Conservation (phyloP, 2,888 invertebrate species). For the Lomographa bimaculata region DNA sequence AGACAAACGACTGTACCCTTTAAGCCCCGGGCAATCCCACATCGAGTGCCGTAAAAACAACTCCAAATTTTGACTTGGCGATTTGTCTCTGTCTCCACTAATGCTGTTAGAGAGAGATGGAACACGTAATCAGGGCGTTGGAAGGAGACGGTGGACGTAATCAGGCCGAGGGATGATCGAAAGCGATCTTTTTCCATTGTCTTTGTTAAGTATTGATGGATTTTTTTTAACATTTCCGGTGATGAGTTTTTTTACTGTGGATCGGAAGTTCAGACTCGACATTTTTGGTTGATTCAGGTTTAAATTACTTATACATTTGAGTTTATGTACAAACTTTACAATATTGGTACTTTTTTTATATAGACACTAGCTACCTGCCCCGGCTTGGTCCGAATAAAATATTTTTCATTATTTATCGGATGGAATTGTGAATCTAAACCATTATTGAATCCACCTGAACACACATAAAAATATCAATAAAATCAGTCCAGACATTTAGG, state of each 20-base stretch:
- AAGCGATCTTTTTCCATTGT: conserved; percentile 24
- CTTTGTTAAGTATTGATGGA: conserved; percentile 16
- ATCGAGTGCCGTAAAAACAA: conserved; percentile 8
- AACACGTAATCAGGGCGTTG: background rate
- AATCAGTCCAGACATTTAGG: too few relatives aligned
- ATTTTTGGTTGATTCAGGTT: too few relatives aligned
- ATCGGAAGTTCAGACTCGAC: too few relatives aligned
- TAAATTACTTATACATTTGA: too few relatives aligned
- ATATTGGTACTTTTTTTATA: too few relatives aligned
- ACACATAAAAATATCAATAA: too few relatives aligned
- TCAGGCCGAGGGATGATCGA: conserved; percentile 19
- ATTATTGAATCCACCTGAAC: too few relatives aligned
- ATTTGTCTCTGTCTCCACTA: conserved; percentile 24
- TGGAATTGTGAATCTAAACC: too few relatives aligned
- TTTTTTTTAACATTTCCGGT: conserved; percentile 6
- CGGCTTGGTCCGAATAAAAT: too few relatives aligned
- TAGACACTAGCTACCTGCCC: too few relatives aligned
- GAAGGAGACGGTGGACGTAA: conserved; percentile 13
- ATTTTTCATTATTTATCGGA: too few relatives aligned
- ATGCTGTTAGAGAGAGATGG: conserved; percentile 17
- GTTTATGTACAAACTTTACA: too few relatives aligned
- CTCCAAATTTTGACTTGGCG: conserved; percentile 18
- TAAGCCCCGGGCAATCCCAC: conserved; percentile 6
- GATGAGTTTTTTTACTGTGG: conserved; percentile 6
- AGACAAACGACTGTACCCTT: conserved; percentile 12